Evolutionary conservation across 2,888 invertebrate genomes (phyloP).

Genomic region (Orthonychiurus folsomi): DNA sequence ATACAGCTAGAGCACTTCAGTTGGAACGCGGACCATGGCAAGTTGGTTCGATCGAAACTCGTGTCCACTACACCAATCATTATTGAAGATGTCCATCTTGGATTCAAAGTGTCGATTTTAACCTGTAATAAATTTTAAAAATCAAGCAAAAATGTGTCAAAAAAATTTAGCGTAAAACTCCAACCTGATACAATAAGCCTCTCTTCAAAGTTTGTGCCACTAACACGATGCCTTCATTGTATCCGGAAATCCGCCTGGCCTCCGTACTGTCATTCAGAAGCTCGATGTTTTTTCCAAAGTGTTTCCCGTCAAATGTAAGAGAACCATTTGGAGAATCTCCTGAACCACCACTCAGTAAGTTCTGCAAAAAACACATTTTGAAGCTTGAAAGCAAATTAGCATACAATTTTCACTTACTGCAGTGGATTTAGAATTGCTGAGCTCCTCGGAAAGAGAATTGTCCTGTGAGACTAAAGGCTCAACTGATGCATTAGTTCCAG

Average conservation of each 20-base stretch:
- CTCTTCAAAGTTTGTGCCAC: constrained; percentile 50
- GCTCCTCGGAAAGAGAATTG: background rate
- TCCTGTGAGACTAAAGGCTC: background rate
- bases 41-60: constrained; percentile 57
- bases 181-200: constrained; percentile 61
- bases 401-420: background rate
- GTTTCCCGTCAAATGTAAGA: constrained; percentile 45
- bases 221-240: constrained; percentile 67
- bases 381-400: background rate
- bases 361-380: background rate
- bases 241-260: constrained; percentile 69
- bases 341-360: background rate
- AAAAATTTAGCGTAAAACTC: constrained; percentile 2
- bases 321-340: background rate
- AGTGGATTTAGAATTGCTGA: background rate
- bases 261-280: constrained; percentile 54
- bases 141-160: constrained; percentile 1
- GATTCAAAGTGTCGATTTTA: constrained; percentile 58
- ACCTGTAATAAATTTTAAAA: constrained; percentile 42
- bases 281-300: constrained; percentile 67
- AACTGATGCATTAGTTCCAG: constrained; percentile 3
- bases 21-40: constrained; percentile 63
- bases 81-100: constrained; percentile 68
- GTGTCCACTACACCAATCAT: constrained; percentile 68
- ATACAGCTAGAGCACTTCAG: constrained; percentile 74